phyloP scores from a whole-genome alignment of 2,888 invertebrate genomes.

The Linyphia triangularis region DNA sequence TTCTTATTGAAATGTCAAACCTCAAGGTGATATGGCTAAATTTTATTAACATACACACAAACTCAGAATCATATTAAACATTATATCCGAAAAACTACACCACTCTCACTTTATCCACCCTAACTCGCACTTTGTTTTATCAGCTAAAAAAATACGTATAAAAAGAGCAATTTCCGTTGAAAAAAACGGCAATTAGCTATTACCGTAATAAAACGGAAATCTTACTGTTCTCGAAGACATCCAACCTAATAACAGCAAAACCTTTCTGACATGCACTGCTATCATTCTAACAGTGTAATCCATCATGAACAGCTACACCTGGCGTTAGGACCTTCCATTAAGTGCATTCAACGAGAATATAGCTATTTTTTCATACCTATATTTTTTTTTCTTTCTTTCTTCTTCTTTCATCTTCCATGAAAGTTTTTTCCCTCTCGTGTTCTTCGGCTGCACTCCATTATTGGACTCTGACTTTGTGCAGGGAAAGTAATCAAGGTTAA shows the following conservation, averaged over 20 bases:
- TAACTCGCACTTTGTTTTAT: no score
- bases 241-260: conserved; percentile 31
- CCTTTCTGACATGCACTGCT: conserved; percentile 8
- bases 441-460: neutral
- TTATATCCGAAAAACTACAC: no score
- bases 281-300: conserved; percentile 30
- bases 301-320: conserved; percentile 17
- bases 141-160: no score
- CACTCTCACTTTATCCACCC: no score
- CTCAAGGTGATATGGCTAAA: no score
- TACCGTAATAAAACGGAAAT: conserved; percentile 17
- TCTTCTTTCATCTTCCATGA: neutral
- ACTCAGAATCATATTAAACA: no score
- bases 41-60: no score
- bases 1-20: no score
- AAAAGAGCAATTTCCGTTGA: no score
- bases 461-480: neutral
- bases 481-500: neutral
- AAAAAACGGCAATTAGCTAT: conserved; percentile 6
- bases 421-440: neutral
- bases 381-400: neutral
- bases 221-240: neutral
- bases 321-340: conserved; percentile 1
- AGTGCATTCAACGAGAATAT: conserved; percentile 25
- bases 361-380: neutral